A percentile compares a stretch with the other conserved stretches of the same genome.
phyloP scores from a whole-genome alignment of 92 coral and sea anemone species.

The Zoanthus gigantus region DNA sequence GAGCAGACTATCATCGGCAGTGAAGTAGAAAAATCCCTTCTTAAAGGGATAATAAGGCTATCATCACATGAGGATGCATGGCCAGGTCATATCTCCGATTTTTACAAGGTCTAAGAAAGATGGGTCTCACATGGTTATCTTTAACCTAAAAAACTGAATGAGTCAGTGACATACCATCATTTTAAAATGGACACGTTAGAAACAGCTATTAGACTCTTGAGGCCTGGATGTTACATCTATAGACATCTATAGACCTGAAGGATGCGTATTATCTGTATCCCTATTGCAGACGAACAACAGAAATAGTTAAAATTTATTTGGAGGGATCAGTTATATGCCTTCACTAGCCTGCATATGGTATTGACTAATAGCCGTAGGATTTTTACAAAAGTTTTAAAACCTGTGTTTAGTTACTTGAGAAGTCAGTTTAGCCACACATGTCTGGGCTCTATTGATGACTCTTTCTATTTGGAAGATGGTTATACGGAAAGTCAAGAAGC shows the following conservation, averaged over 20 bases:
- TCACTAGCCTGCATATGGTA: constrained; percentile 64
- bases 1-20: constrained; percentile 62
- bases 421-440: constrained; percentile 65
- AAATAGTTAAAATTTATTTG: constrained; percentile 54
- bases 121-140: not conserved
- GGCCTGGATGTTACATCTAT: constrained; percentile 41
- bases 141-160: not conserved
- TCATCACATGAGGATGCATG: constrained; percentile 35
- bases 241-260: constrained; percentile 61
- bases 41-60: constrained; percentile 46
- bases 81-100: constrained; percentile 64
- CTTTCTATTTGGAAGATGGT: constrained; percentile 45
- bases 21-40: constrained; percentile 54
- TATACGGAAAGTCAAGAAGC: constrained; percentile 55
- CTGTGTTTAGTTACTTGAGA: constrained; percentile 53
- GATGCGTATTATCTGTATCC: constrained; percentile 70
- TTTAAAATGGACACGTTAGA: constrained; percentile 16
- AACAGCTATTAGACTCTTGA: constrained; percentile 7
- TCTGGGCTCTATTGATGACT: constrained; percentile 65
- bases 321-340: constrained; percentile 61
- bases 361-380: constrained; percentile 58
- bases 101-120: constrained; percentile 12
- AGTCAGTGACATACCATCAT: constrained; percentile 16
- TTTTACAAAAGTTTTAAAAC: constrained; percentile 65
- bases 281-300: constrained; percentile 60